Conservation (phyloP, 2,888 invertebrate species). For the Drosophila koepferae region DNA sequence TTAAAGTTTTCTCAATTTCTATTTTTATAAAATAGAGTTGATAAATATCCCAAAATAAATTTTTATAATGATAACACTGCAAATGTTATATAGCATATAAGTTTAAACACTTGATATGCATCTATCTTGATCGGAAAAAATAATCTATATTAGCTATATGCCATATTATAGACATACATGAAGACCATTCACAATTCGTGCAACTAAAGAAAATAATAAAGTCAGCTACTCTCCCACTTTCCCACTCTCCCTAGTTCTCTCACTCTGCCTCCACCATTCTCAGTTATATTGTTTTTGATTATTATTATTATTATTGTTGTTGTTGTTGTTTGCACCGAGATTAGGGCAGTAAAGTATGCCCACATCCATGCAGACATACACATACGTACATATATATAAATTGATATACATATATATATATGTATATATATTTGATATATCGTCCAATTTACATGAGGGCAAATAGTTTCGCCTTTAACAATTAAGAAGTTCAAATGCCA, state of each 20-base stretch:
- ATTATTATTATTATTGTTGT: neutral
- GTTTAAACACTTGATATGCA: neutral
- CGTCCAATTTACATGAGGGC: constrained; percentile 41
- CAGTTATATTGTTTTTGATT: constrained; percentile 14
- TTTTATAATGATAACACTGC: no score
- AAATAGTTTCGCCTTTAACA: constrained; percentile 33
- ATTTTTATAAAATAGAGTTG: neutral
- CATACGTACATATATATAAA: neutral
- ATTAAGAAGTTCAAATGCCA: constrained; percentile 67
- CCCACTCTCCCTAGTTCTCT: neutral
- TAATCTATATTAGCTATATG: neutral
- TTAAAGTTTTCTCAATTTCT: no score
- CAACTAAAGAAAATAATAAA: constrained; percentile 4
- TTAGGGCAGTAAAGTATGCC: constrained; percentile 16
- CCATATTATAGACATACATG: neutral
- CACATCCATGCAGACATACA: neutral
- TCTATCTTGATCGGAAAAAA: neutral
- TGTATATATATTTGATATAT: constrained; percentile 12
- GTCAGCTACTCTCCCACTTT: neutral
- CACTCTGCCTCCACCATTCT: neutral
- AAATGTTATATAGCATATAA: neutral
- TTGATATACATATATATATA: neutral
- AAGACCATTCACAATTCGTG: constrained; percentile 3
- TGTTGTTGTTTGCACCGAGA: constrained; percentile 47
- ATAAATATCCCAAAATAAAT: no score